phyloP scores from a whole-genome alignment of 2,888 invertebrate genomes.

The Lithodes maja region DNA sequence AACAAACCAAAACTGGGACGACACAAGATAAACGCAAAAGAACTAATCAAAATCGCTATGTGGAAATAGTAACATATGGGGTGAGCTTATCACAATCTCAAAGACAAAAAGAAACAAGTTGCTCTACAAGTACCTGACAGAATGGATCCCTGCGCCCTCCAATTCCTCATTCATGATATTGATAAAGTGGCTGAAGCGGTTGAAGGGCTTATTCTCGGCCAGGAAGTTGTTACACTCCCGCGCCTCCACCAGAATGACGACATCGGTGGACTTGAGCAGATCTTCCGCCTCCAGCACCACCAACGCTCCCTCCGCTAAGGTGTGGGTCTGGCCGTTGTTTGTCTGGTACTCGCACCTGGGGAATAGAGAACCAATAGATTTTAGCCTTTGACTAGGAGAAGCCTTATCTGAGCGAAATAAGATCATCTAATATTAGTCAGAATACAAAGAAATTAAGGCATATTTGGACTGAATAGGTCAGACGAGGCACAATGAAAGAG shows the following conservation, averaged over 20 bases:
- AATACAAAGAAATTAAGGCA: too few relatives aligned
- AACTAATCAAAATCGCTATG: too few relatives aligned
- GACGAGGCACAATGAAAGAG: too few relatives aligned
- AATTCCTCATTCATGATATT: slow-evolving; percentile 82
- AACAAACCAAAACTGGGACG: too few relatives aligned
- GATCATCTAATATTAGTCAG: too few relatives aligned
- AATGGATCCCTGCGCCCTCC: slow-evolving; percentile 16
- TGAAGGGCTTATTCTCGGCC: slow-evolving; percentile 79
- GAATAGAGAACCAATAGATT: too few relatives aligned
- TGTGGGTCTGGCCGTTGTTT: slow-evolving; percentile 30
- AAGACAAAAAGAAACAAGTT: too few relatives aligned
- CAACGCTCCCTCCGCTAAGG: slow-evolving; percentile 51
- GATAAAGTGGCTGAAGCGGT: slow-evolving; percentile 78
- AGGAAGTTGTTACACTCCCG: slow-evolving; percentile 86
- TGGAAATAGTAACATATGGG: too few relatives aligned
- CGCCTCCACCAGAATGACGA: slow-evolving; percentile 79
- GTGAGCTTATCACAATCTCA: background rate
- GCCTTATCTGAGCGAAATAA: too few relatives aligned
- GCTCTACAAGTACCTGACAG: slow-evolving; percentile 30
- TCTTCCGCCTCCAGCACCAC: slow-evolving; percentile 72
- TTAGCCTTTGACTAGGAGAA: too few relatives aligned
- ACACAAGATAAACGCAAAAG: too few relatives aligned
- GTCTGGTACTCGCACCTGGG: slow-evolving; percentile 57
- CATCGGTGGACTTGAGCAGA: slow-evolving; percentile 78
- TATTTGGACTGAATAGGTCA: too few relatives aligned